Percentiles rank a stretch among this genome's conserved stretches.
phyloP scores from a whole-genome alignment of 2,888 invertebrate species.

The Eupithecia dodoneata region DNA sequence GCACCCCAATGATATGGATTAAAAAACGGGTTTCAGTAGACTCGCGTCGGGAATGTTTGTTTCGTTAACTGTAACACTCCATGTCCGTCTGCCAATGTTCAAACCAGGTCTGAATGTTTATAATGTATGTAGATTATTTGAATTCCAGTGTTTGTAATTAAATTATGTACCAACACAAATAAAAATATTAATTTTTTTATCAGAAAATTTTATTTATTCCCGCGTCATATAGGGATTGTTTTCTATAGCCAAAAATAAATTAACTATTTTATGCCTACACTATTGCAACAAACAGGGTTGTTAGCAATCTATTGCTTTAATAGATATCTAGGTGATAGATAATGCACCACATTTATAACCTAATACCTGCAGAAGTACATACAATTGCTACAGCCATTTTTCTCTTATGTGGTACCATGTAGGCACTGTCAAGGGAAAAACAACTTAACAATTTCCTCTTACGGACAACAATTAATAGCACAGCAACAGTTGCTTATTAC shows the following conservation, averaged over 20 bases:
- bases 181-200: slow-evolving; percentile 74
- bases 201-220: slow-evolving; percentile 71
- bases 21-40: slow-evolving; percentile 60
- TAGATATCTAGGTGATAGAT: slow-evolving; percentile 22
- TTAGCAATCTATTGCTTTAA: slow-evolving; percentile 23
- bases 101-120: slow-evolving; percentile 71
- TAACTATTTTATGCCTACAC: slow-evolving; percentile 35
- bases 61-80: slow-evolving; percentile 57
- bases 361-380: slow-evolving; percentile 6
- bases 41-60: slow-evolving; percentile 48
- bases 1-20: slow-evolving; percentile 46
- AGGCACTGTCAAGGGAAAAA: slow-evolving; percentile 11
- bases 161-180: slow-evolving; percentile 65
- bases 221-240: slow-evolving; percentile 50
- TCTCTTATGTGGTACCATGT: neutral
- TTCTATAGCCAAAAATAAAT: slow-evolving; percentile 51
- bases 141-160: slow-evolving; percentile 73
- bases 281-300: slow-evolving; percentile 37
- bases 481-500: slow-evolving; percentile 26
- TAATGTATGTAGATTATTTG: slow-evolving; percentile 70
- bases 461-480: slow-evolving; percentile 21
- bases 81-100: slow-evolving; percentile 71
- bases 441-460: slow-evolving; percentile 9
- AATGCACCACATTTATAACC: slow-evolving; percentile 19
- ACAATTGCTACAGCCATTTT: slow-evolving; percentile 9